These are phyloP conservation scores for Jacana jacana DNA, from an alignment of 2,113 vertebrate genomes.

Conservation along the genomic window DNA sequence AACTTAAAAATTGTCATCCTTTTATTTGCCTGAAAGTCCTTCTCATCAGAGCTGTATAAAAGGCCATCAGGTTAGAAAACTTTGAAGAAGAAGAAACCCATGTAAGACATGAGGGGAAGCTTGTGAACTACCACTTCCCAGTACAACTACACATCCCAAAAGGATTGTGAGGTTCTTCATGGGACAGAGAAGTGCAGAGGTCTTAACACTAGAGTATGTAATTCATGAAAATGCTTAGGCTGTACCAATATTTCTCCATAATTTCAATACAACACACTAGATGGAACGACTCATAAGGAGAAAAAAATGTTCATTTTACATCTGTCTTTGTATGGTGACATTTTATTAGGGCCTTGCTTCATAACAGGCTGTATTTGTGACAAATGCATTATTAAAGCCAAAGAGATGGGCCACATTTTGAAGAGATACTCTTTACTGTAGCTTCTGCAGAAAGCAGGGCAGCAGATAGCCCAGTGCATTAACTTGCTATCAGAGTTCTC, in stretches of 20 bases:
- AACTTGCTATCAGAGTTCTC: slow-evolving; percentile 47
- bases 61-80: background rate
- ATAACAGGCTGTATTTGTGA: background rate
- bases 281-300: background rate
- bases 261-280: background rate
- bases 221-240: background rate
- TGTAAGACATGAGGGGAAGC: accelerated
- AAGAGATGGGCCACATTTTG: background rate
- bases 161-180: background rate
- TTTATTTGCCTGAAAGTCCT: background rate
- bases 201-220: background rate
- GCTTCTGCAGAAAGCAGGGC: slow-evolving; percentile 53
- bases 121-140: background rate
- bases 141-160: background rate
- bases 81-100: accelerated
- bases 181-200: background rate
- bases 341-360: background rate
- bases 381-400: background rate
- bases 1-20: background rate
- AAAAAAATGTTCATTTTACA: slow-evolving; percentile 1
- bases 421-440: background rate
- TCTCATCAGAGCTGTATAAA: background rate
- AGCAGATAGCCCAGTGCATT: slow-evolving; percentile 48
- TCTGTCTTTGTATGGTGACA: background rate
- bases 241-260: background rate